Evolutionary conservation across 1,140 invertebrate genomes (phyloP), one percentile per base, ranked within the genome.

Genomic region (Cydia pomonella): DNA sequence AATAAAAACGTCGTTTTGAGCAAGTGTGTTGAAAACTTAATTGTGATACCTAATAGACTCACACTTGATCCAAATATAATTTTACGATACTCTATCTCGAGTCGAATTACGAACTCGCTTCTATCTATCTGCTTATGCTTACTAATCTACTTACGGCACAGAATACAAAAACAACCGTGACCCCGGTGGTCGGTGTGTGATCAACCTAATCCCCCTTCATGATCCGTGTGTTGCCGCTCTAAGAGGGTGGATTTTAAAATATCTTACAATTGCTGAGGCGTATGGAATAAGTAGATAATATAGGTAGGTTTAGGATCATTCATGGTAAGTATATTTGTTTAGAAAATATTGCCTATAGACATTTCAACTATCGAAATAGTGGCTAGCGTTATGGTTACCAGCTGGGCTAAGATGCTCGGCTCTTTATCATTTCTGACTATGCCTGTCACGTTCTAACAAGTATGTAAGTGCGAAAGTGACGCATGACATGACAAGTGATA

Each of bases 191-290:
- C 63, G 63, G 53, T 59, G 53, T 59, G 53, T 59, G 53, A 64
- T 64, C 63, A 64, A 13, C 63, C 63, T 64, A 64, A 64, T 64
- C 63, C 63, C 53, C 63, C 63, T 64, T 13, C 63, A 33, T 64
- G 16, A 64, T 27, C 63, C 63, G 63, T 33, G 25, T 33, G 27
- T 64, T 23, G 25, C 63, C 47, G 47, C 47, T n/a, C 63, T 64
- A 23, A 27, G 63, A 33, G 63, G 63, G 63, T 64, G 63, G 25
- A n/a, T 64, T 64, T 64, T 29, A 64, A 29, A 64, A 64, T 27
- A 29, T 27, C 63, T 64, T 64, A 16, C 25, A 33, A 64, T 33
- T 29, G 25, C 12, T 64, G 23, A 64, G 13, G 27, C 25, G 63
- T 64, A 64, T 33, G 63, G 27, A 64, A 33, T 29, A 64, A 64